Base-by-base conservation (phyloP, 2,113 vertebrate genomes). In the Cynocephalus volans region DNA sequence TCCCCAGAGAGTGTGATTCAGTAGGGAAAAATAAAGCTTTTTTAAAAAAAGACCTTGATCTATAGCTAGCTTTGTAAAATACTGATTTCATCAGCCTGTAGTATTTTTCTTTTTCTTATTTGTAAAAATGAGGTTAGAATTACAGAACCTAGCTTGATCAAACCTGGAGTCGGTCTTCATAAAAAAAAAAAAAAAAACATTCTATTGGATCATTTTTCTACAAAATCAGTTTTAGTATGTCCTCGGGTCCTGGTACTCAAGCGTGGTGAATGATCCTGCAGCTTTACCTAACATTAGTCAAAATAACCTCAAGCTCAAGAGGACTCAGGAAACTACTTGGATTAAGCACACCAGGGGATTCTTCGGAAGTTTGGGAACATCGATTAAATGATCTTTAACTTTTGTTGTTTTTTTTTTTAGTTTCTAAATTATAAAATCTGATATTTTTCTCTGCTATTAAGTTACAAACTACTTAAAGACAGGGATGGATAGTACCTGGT, bases 51-150 rank as follows among this genome's bases (percentile, higher is more conserved):
- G 18, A 86, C 26, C 13, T 67, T 58, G 41, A 67, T 93, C 54
- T 60, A 36, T 24, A 83, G 9, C 12, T 89, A 33, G 3, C 17
- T 79, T 76, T 76, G 82, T 45, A 33, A 81, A 91, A 93, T 1
- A 48, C 31, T 69, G 31, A 77, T 88, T 83, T 82, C 85, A 69
- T 79, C 28, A 88, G 3, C 9, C 8, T 72, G 7, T 26, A 26
- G 8, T 2, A 8, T 82, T 52, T 67, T 23, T 31, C 26, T 70
- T 52, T 64, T 62, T 12, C 33, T 93, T 26, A 82, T 19, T 4
- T 88, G 14, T 65, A 87, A 96, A 83, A 92, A 26, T 75, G 33
- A 95, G 8, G 18, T 84, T 23, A 82, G 24, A 76, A 11, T 93
- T 81, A 75, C 1, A 19, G 10, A 64, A 83, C 3, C 26, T 31